Base-by-base conservation (phyloP, 2,113 vertebrate species). In the Daboia siamensis region DNA sequence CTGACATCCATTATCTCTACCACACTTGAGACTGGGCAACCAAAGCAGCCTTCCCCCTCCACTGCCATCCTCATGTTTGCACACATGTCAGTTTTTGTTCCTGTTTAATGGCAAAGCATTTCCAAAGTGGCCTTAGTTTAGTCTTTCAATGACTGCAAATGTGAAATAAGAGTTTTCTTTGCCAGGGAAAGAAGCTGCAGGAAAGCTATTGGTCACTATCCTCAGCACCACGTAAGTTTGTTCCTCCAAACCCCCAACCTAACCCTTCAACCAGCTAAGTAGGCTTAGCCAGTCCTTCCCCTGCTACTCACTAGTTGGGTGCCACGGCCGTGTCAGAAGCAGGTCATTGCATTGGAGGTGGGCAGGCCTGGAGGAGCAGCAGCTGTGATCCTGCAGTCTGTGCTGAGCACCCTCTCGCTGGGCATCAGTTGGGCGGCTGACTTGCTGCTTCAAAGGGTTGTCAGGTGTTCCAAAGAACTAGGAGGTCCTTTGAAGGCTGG, bases 231-330 rank as follows among this genome's bases (percentile, higher is more conserved):
- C 12, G 48, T 23, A 21, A 0, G 11, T 5, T 29, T 2, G 1
- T 21, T 9, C 84, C 2, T 5, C 29, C 33, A 15, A 8, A 1
- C 23, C 8, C 8, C 4, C 10, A 4, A 23, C 46, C 12, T 55
- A 13, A n/a, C 23, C 51, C 46, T 59, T 26, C 3, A 9, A 17
- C 8, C 55, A 9, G 15, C 51, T 29, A 11, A 17, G 26, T 10
- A 48, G 51, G 20, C 39, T 8, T 29, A 89, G 51, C 51, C 4
- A 10, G 29, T n/a, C 46, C 6, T 20, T 24, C 2, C 23, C 90
- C 74, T 4, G 90, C 93, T 93, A 59, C 95, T 96, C 87, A 97
- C 96, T 91, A 80, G 15, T 96, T 88, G 94, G 92, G 94, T 0
- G 52, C 74, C 29, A 94, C 20, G n/a, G 26, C 48, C 26, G 24